A percentile compares a stretch with the other conserved stretches of the same genome.
Evolutionary conservation across 2,113 vertebrate genomes (phyloP).

Genomic region (Cervus canadensis): DNA sequence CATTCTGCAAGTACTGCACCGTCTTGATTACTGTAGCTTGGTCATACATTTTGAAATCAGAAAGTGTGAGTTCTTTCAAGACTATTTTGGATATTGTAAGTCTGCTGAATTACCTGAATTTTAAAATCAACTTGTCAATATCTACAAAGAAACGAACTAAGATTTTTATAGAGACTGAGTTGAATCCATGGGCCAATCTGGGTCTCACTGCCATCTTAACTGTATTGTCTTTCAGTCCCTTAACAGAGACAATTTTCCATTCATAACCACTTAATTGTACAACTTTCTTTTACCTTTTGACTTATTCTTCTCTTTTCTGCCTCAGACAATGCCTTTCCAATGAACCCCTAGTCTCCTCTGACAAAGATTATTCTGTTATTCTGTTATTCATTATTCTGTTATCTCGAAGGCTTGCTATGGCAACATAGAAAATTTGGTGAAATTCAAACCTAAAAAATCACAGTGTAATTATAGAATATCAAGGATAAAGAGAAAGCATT

Average conservation of each 20-base stretch:
- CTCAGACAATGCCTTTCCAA: not conserved
- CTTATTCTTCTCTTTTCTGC: not conserved
- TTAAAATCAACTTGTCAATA: not conserved
- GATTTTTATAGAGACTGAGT: not conserved
- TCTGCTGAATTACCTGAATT: not conserved
- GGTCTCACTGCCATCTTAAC: not conserved
- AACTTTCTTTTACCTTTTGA: not conserved
- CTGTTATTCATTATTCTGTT: not conserved
- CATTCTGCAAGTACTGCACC: not conserved
- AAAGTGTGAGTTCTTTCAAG: not conserved
- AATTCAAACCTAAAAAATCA: not conserved
- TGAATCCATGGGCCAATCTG: not conserved
- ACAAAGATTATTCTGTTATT: not conserved
- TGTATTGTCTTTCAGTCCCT: not conserved
- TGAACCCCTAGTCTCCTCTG: not conserved
- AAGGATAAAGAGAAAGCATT: not conserved
- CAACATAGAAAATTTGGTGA: not conserved
- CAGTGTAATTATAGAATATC: not conserved
- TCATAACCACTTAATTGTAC: not conserved
- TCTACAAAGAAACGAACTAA: not conserved
- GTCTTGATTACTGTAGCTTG: not conserved
- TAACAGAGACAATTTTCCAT: not conserved
- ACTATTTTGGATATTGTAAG: not conserved
- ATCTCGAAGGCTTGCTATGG: not conserved
- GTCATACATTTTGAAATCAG: not conserved